Evolutionary conservation across 2,113 vertebrate genomes (phyloP).

Genomic region (Saccopteryx leptura): DNA sequence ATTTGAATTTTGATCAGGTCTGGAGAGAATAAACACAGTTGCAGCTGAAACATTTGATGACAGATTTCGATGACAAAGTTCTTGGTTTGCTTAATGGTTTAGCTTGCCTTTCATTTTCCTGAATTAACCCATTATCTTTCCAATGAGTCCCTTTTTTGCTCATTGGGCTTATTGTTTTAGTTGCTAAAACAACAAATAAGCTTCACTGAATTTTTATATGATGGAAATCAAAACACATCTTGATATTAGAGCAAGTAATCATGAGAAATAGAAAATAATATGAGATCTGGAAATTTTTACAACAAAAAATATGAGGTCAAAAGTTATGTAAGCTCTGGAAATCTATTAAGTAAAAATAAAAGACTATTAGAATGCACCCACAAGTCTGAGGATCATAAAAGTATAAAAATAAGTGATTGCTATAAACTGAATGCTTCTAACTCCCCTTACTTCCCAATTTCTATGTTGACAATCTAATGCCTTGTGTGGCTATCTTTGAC

Average conservation of each 20-base stretch:
- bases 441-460: background rate
- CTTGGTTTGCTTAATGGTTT: background rate
- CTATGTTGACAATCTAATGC: background rate
- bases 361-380: background rate
- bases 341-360: background rate
- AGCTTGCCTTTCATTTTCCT: background rate
- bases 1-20: slow-evolving; percentile 1
- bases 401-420: background rate
- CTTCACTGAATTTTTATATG: background rate
- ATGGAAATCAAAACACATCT: background rate
- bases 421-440: background rate
- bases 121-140: background rate
- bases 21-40: background rate
- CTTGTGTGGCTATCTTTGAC: background rate
- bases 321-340: background rate
- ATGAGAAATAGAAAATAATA: background rate
- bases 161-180: background rate
- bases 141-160: background rate
- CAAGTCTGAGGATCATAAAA: background rate
- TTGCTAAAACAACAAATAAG: slow-evolving; percentile 23
- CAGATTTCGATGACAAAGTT: background rate
- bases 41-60: background rate
- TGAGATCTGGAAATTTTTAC: background rate
- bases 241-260: background rate
- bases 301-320: background rate